phyloP scores from a whole-genome alignment of 2,797 vertebrate species.

The Phrynocephalus vlangalii region DNA sequence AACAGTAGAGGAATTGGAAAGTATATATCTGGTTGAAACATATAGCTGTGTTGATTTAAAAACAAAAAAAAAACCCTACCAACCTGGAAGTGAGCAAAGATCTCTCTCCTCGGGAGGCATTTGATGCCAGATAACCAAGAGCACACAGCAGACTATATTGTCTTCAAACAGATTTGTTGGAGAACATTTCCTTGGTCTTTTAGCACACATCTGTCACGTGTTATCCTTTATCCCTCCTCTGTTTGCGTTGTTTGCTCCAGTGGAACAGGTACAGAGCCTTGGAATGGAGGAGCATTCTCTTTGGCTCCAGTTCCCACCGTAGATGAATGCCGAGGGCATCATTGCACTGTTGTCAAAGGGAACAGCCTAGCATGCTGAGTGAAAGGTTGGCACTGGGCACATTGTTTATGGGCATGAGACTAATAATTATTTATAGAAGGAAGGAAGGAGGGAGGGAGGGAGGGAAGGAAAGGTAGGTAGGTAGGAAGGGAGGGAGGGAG shows the following conservation, averaged over 20 bases:
- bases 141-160: background rate
- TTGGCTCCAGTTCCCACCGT: background rate
- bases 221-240: background rate
- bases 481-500: too few species aligned
- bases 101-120: background rate
- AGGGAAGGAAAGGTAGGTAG: too few species aligned
- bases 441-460: background rate
- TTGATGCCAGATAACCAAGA: background rate
- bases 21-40: background rate
- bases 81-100: background rate
- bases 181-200: background rate
- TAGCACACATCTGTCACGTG: background rate
- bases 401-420: background rate
- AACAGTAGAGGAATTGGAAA: background rate
- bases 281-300: background rate
- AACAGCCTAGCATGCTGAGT: too few species aligned
- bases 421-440: background rate
- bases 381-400: background rate
- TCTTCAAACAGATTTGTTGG: background rate
- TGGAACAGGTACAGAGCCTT: background rate
- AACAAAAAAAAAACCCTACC: background rate
- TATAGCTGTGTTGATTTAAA: background rate
- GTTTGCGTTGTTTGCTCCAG: background rate
- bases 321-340: background rate
- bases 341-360: background rate